Evolutionary conservation across 2,888 invertebrate genomes (phyloP), one percentile per base, ranked within the genome.

Genomic region (Agapostemon virescens): DNA sequence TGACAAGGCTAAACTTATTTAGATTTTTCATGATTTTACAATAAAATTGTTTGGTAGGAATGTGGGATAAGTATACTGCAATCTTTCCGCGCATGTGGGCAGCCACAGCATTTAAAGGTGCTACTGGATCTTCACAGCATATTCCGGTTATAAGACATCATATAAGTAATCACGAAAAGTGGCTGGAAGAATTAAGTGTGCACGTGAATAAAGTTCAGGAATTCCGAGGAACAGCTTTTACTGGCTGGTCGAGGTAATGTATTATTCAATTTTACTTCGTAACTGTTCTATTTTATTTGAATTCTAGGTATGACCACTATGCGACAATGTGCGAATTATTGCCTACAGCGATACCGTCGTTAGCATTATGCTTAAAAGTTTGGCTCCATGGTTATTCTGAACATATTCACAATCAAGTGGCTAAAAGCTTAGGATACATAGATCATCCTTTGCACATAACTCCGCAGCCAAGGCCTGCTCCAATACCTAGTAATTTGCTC

Each of bases 71-170:
- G 72, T 97, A 97, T 87, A 93, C 94, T 7, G 92, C 93, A 74
- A 92, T 96, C 40, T 98, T 98, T 90, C 93, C 94, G 0, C 94
- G 94, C 67, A 92, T 97, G 26, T 97, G 97, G 97, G 95, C 95
- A 0, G 98, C 96, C 0, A 96, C 96, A 40, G 97, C 97, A 0
- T 98, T 95, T 90, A 98, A 98, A 93, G 98, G 98, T 1, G 97
- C 98, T 0, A 96, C 97, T 79, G 96, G 97, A 0, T 95, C 96
- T 74, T 94, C 95, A 86, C 95, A 96, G 93, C 95, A 95, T 79
- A 90, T 96, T 74, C 96, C 97, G 0, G 94, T 95, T 17, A 94
- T 95, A 71, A 93, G 93, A 36, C 95, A 96, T 81, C 97, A 97
- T 89, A 93, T 96, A 17, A 95, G 95, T 86, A 97, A 97, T 92